Percentiles rank a stretch among this genome's conserved stretches.
Conservation (phyloP, 2,113 vertebrate genomes). For the Seriola quinqueradiata region DNA sequence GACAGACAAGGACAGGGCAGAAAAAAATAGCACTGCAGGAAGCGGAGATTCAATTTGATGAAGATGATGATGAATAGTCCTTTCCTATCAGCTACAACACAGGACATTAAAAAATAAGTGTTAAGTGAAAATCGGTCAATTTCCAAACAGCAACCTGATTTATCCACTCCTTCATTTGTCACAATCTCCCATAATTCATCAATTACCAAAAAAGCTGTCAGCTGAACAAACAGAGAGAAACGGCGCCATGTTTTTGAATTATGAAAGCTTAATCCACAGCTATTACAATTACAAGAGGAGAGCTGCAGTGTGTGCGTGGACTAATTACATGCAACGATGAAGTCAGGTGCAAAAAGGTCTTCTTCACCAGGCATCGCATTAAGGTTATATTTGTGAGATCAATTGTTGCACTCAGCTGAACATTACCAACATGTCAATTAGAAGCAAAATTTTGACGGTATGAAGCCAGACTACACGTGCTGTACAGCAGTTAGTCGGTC, state of each 20-base stretch:
- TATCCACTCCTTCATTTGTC: conserved; percentile 45
- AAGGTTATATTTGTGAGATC: conserved; percentile 40
- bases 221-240: conserved; percentile 44
- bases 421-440: conserved; percentile 30
- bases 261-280: conserved; percentile 47
- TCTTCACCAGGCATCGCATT: conserved; percentile 33
- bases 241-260: conserved; percentile 12
- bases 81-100: conserved; percentile 16
- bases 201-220: conserved; percentile 54
- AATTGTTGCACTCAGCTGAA: conserved; percentile 24
- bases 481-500: neutral
- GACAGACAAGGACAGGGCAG: neutral
- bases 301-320: conserved; percentile 29
- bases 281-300: conserved; percentile 20
- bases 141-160: conserved; percentile 39
- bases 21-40: conserved; percentile 7
- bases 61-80: conserved; percentile 6
- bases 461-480: neutral
- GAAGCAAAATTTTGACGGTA: neutral
- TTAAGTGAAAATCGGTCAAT: conserved; percentile 22
- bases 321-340: conserved; percentile 52
- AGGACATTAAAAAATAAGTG: neutral
- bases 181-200: conserved; percentile 47
- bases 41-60: conserved; percentile 10
- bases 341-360: conserved; percentile 57